Percentiles rank a stretch among this genome's conserved stretches.
These are phyloP conservation scores for Agrotis segetum DNA, from an alignment of 2,888 invertebrate genomes.

Conservation along the genomic window DNA sequence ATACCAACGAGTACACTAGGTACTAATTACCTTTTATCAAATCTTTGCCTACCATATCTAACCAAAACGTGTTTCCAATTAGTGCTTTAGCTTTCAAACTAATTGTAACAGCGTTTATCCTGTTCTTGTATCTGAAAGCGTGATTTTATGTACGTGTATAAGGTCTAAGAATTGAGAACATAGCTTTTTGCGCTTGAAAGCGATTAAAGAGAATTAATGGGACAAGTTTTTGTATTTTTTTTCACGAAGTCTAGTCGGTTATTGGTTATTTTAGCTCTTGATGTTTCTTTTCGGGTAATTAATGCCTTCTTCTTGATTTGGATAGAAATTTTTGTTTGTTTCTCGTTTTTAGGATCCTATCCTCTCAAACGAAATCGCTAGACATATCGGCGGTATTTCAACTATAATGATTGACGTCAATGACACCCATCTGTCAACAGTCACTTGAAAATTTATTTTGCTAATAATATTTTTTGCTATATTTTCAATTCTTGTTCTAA, in stretches of 20 bases:
- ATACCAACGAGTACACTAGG: slow-evolving; percentile 8
- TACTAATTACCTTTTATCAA: slow-evolving; percentile 44
- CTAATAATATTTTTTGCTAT: too few species aligned
- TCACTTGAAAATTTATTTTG: too few species aligned
- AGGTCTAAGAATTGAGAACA: slow-evolving; percentile 2
- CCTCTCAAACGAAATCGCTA: background rate
- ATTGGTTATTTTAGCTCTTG: too few species aligned
- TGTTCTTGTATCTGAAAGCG: slow-evolving; percentile 35
- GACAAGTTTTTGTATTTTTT: background rate
- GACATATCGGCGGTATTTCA: too few species aligned
- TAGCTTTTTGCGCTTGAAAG: slow-evolving; percentile 20
- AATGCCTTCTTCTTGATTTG: background rate
- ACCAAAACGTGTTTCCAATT: slow-evolving; percentile 57
- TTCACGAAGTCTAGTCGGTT: background rate
- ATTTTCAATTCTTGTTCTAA: too few species aligned
- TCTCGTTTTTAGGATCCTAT: background rate
- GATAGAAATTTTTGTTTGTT: background rate
- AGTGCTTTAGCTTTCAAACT: slow-evolving; percentile 42
- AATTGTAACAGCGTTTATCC: slow-evolving; percentile 51
- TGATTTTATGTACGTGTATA: slow-evolving; percentile 34
- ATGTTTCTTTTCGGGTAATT: background rate
- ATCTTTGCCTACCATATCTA: slow-evolving; percentile 42
- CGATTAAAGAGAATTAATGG: slow-evolving; percentile 20
- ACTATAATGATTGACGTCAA: too few species aligned
- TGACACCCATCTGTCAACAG: too few species aligned